Conservation (phyloP, 1,140 invertebrate species). For the Tigriopus japonicus region DNA sequence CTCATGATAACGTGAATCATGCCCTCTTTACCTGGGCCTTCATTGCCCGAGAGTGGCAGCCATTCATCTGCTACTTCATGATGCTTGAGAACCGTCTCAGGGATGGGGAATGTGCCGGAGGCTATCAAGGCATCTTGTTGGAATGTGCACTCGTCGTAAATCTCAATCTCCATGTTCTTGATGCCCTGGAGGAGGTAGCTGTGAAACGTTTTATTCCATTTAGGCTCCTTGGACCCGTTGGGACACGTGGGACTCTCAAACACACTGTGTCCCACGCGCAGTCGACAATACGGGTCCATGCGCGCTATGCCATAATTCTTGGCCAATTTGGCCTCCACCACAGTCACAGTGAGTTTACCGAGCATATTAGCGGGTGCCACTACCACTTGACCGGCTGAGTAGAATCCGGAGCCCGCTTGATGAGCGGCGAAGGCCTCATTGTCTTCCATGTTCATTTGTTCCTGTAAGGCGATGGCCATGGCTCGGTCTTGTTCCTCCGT, state of each 20-base stretch:
- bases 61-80: slow-evolving; percentile 83
- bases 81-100: slow-evolving; percentile 46
- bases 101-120: slow-evolving; percentile 38
- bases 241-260: slow-evolving; percentile 87
- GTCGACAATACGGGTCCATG: slow-evolving; percentile 89
- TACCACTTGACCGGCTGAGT: background rate
- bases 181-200: slow-evolving; percentile 56
- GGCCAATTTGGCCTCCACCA: slow-evolving; percentile 11
- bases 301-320: slow-evolving; percentile 79
- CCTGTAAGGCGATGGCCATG: slow-evolving; percentile 13
- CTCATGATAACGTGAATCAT: slow-evolving; percentile 35
- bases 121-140: slow-evolving; percentile 28
- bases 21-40: slow-evolving; percentile 81
- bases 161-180: slow-evolving; percentile 69
- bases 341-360: slow-evolving; percentile 5
- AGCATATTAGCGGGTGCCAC: no score
- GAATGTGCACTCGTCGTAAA: slow-evolving; percentile 91
- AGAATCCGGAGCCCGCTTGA: background rate
- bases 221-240: slow-evolving; percentile 74
- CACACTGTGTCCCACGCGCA: slow-evolving; percentile 72
- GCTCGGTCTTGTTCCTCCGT: slow-evolving; percentile 1
- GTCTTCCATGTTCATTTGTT: slow-evolving; percentile 7
- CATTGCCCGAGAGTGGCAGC: slow-evolving; percentile 73
- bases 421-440: background rate
- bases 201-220: slow-evolving; percentile 83